Percentiles rank a stretch among this genome's conserved stretches.
Evolutionary conservation across 2,888 invertebrate genomes (phyloP).

Genomic region (Xestia ashworthii): DNA sequence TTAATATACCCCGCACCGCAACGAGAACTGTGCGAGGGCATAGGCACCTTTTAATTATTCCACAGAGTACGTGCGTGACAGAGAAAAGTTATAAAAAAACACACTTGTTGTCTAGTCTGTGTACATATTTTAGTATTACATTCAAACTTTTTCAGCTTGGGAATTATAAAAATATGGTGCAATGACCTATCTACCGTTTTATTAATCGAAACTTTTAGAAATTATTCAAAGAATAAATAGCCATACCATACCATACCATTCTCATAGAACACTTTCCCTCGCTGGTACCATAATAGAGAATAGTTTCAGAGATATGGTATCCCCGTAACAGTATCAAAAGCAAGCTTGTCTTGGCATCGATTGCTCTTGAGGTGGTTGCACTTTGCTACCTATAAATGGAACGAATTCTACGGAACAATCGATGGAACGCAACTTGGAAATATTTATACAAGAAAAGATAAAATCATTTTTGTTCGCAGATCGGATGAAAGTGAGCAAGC

Average conservation of each 20-base stretch:
- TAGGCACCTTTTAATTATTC: conserved; percentile 64
- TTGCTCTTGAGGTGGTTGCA: conserved; percentile 20
- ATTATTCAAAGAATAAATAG: neutral
- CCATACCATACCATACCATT: too few relatives aligned
- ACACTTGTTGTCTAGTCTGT: conserved; percentile 48
- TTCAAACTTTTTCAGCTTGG: conserved; percentile 53
- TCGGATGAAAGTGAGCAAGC: neutral
- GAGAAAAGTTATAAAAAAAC: conserved; percentile 58
- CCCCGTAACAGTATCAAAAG: neutral
- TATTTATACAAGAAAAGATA: neutral
- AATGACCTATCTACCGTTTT: neutral
- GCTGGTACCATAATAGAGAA: neutral
- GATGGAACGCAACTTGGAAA: conserved; percentile 4
- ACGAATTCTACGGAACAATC: conserved; percentile 19
- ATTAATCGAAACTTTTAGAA: neutral
- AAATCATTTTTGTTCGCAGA: neutral
- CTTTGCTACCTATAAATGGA: conserved; percentile 16
- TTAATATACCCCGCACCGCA: conserved; percentile 58
- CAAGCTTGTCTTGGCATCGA: conserved; percentile 5
- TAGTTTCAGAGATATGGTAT: neutral
- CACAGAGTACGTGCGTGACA: conserved; percentile 59
- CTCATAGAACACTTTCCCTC: neutral
- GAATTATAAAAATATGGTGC: conserved; percentile 18
- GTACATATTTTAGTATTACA: conserved; percentile 55
- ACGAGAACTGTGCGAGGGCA: conserved; percentile 40